Percentiles rank a stretch among this genome's conserved stretches.
These are phyloP conservation scores for Sphenodon punctatus DNA, from an alignment of 2,797 vertebrate genomes.

Conservation along the genomic window DNA sequence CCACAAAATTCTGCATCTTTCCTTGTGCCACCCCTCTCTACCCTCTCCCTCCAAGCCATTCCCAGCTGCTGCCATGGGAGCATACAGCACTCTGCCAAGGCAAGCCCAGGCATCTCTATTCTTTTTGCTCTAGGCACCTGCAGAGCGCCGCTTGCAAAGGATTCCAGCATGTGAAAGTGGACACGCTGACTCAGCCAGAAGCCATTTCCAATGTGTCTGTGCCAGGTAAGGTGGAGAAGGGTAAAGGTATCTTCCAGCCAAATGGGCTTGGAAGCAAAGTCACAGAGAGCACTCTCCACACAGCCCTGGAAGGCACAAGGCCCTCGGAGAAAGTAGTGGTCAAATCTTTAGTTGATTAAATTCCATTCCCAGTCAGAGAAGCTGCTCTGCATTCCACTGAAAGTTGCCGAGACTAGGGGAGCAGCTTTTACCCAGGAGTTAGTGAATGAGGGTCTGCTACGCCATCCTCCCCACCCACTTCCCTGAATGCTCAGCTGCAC, in stretches of 20 bases:
- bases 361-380: not conserved
- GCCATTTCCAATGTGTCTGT: constrained; percentile 86
- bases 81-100: no score
- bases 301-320: accelerated
- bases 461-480: no score
- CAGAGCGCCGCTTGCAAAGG: constrained; percentile 88
- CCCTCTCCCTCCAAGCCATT: not conserved
- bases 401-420: no score
- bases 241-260: not conserved
- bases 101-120: not conserved
- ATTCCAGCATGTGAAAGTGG: constrained; percentile 97
- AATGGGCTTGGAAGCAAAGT: not conserved
- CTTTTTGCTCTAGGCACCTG: constrained; percentile 79
- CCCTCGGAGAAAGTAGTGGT: accelerated
- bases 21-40: no score
- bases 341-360: not conserved
- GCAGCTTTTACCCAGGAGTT: no score
- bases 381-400: no score
- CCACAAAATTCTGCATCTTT: no score
- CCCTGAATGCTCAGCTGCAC: no score
- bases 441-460: no score
- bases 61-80: accelerated
- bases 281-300: no score
- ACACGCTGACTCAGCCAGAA: constrained; percentile 92
- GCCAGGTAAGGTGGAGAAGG: constrained; percentile 81